Percentiles rank a stretch among this genome's conserved stretches.
Conservation (phyloP, 1,140 invertebrate genomes). For the Nasonia vitripennis region DNA sequence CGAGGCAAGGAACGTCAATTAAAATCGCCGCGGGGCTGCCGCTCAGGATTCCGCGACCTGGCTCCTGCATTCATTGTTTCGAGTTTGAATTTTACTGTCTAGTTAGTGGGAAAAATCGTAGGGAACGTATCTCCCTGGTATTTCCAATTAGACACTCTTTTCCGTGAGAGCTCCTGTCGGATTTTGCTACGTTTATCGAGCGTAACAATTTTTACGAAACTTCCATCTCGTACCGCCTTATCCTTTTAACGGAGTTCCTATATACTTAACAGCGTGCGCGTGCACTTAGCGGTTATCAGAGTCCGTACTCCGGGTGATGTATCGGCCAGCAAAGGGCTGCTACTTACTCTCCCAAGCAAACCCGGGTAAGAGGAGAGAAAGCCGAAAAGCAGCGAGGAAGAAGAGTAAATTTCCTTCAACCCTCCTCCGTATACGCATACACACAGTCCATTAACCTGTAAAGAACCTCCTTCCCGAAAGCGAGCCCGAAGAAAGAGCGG, state of each 20-base stretch:
- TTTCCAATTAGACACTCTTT: no score
- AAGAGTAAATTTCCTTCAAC: neutral
- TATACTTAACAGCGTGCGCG: neutral
- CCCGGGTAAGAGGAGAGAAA: neutral
- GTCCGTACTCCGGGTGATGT: neutral
- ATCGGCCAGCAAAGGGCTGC: neutral
- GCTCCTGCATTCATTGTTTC: neutral
- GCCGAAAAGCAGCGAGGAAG: neutral
- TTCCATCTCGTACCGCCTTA: neutral
- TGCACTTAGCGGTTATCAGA: neutral
- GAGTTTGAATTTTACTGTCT: conserved; percentile 8
- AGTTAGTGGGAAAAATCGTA: neutral
- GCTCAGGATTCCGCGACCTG: neutral
- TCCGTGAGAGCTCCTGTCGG: no score
- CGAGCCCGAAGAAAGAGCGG: neutral
- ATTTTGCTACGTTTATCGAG: neutral
- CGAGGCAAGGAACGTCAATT: conserved; percentile 16
- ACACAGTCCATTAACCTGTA: conserved; percentile 10
- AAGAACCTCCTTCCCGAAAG: neutral
- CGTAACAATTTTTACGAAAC: neutral
- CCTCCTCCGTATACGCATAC: neutral
- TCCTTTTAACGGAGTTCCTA: neutral
- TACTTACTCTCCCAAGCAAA: neutral
- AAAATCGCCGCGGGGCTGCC: conserved; percentile 19
- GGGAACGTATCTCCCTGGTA: no score